These are phyloP conservation scores for Tichodroma muraria DNA, from an alignment of 2,113 vertebrate genomes.

Conservation along the genomic window DNA sequence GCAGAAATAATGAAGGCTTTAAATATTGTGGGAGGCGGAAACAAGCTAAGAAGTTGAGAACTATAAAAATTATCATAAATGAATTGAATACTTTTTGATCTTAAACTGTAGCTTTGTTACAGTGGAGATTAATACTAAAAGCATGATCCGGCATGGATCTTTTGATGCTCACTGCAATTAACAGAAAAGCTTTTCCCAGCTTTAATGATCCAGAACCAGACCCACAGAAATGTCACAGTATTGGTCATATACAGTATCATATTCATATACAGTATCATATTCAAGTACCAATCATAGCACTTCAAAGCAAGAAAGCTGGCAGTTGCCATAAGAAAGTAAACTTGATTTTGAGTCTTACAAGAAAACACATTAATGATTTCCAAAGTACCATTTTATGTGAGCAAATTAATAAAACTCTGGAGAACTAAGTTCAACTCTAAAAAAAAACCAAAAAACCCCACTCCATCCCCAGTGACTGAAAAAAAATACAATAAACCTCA, in stretches of 20 bases:
- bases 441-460: not conserved
- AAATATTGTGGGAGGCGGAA: conserved; percentile 54
- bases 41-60: conserved; percentile 32
- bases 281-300: not conserved
- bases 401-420: not conserved
- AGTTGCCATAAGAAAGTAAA: not conserved
- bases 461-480: not conserved
- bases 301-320: not conserved
- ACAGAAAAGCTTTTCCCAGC: not conserved
- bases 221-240: not conserved
- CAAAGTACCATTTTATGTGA: not conserved
- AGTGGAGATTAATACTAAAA: not conserved
- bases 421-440: not conserved
- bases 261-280: not conserved
- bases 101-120: not conserved
- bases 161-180: not conserved
- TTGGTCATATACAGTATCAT: not conserved
- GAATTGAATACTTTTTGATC: conserved; percentile 22
- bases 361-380: not conserved
- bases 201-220: not conserved
- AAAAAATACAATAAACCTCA: rapidly evolving
- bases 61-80: conserved; percentile 26
- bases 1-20: conserved; percentile 31
- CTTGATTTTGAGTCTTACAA: not conserved
- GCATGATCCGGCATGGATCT: not conserved